phyloP scores from a whole-genome alignment of 2,113 vertebrate genomes.

The Sigmodon hispidus region DNA sequence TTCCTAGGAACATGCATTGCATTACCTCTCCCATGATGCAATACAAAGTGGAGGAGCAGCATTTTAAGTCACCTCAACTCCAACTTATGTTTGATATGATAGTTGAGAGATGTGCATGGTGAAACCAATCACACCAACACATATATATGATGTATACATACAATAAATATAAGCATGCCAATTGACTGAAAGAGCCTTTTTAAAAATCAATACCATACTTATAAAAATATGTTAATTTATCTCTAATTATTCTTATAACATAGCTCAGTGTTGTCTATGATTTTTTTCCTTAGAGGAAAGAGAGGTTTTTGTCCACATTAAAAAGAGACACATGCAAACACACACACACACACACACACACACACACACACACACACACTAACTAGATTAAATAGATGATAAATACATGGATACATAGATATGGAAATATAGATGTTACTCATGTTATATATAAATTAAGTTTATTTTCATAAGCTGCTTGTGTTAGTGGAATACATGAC shows the following conservation, averaged over 20 bases:
- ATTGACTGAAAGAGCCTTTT: neutral
- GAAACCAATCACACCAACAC: neutral
- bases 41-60: neutral
- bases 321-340: neutral
- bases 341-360: neutral
- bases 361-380: neutral
- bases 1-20: neutral
- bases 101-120: neutral
- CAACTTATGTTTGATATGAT: neutral
- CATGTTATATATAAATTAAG: neutral
- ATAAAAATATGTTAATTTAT: conserved; percentile 29
- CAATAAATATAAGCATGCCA: neutral
- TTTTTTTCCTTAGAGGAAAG: neutral
- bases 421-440: neutral
- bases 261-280: neutral
- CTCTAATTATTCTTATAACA: conserved; percentile 33
- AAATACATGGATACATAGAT: neutral
- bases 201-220: conserved; percentile 28
- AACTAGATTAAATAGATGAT: neutral
- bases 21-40: neutral
- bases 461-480: neutral
- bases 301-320: neutral
- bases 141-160: neutral
- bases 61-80: neutral
- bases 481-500: neutral